Percentiles rank a stretch among this genome's conserved stretches.
Evolutionary conservation across 2,888 invertebrate genomes (phyloP).

Genomic region (Chrysolina oricalcia): DNA sequence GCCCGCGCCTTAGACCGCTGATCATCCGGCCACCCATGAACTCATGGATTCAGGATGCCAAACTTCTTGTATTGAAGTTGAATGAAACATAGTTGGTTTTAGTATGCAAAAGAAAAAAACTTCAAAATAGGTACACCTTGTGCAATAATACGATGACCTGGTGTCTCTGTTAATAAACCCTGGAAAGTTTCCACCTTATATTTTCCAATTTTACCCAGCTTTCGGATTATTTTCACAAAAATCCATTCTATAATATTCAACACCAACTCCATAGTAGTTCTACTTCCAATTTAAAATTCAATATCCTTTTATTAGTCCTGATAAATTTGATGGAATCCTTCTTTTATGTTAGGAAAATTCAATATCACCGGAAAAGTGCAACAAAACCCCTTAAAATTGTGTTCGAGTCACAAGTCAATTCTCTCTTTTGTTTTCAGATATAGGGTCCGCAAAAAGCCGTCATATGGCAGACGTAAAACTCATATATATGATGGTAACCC

Average conservation of each 20-base stretch:
- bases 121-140: not conserved
- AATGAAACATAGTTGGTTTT: too few relatives aligned
- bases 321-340: conserved; percentile 50
- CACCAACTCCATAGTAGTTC: conserved; percentile 41
- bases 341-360: conserved; percentile 47
- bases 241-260: conserved; percentile 30
- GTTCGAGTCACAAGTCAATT: conserved; percentile 48
- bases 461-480: conserved; percentile 49
- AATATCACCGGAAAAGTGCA: conserved; percentile 50
- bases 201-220: conserved; percentile 25
- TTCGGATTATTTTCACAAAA: conserved; percentile 7
- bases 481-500: conserved; percentile 28
- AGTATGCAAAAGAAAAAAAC: not conserved
- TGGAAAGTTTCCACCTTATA: conserved; percentile 4
- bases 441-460: conserved; percentile 47
- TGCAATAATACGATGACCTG: not conserved
- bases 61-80: too few relatives aligned
- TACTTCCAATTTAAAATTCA: conserved; percentile 54
- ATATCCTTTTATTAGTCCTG: conserved; percentile 52
- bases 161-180: not conserved
- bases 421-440: conserved; percentile 43
- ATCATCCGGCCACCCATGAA: too few relatives aligned
- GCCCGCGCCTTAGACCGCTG: too few relatives aligned
- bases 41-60: too few relatives aligned
- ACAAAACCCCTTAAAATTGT: conserved; percentile 42